phyloP scores from a whole-genome alignment of 2,888 invertebrate genomes.

The Nomada hirtipes region DNA sequence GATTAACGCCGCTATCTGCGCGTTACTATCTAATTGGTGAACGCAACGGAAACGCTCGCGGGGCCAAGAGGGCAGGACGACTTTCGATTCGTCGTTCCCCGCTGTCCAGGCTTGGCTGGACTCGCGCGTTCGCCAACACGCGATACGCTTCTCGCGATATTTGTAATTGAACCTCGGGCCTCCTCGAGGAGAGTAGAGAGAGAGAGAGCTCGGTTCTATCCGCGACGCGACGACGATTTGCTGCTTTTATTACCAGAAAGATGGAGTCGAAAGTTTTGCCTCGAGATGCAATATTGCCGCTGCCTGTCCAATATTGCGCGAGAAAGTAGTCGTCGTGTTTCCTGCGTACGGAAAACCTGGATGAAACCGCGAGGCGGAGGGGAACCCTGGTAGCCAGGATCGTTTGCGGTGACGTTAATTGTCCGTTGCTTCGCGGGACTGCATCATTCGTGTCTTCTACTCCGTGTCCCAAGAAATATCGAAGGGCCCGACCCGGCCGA shows the following conservation, averaged over 20 bases:
- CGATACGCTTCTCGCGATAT: conserved; percentile 13
- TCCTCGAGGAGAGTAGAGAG: background rate
- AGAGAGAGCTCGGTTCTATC: background rate
- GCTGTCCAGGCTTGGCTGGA: background rate
- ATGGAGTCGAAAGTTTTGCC: background rate
- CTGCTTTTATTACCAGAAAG: background rate
- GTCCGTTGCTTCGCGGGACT: background rate
- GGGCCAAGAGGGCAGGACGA: conserved; percentile 6
- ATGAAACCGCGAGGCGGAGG: background rate
- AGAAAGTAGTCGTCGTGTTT: too few relatives aligned
- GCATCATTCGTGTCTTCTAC: conserved; percentile 13
- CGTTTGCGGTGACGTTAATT: background rate
- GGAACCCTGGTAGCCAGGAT: background rate
- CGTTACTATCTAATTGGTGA: conserved; percentile 55
- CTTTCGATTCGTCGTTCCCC: conserved; percentile 26
- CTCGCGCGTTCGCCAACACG: background rate
- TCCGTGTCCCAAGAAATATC: background rate
- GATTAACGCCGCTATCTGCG: conserved; percentile 48
- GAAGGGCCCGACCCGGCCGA: background rate
- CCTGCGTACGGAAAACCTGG: background rate
- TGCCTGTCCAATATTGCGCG: too few relatives aligned
- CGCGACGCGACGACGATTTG: background rate
- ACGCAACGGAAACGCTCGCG: conserved; percentile 48
- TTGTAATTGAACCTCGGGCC: conserved; percentile 16
- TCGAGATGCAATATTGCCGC: background rate